Evolutionary conservation across 1,140 invertebrate genomes (phyloP), one percentile per base, ranked within the genome.

Genomic region (Phenacoccus solenopsis): DNA sequence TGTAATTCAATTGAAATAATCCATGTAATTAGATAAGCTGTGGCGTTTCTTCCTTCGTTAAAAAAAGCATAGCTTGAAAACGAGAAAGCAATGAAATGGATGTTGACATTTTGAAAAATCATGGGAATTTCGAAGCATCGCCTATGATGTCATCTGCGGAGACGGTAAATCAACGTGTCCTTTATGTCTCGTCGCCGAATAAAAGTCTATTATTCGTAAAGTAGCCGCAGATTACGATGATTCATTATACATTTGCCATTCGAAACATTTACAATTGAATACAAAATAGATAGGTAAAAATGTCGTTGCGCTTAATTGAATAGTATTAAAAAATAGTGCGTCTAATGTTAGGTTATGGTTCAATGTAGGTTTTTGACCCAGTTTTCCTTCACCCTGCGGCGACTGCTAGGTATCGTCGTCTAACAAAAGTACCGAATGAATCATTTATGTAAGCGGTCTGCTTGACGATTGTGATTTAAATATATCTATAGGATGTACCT

Each of bases 261-360:
- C 38, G 38, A 49, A 49, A 49, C 38, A 49, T 49, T 49, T 49
- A 49, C 38, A 49, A 49, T 49, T 49, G 38, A 49, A 49, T 49
- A 49, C 38, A 49, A 49, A 49, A 49, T 49, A 49, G 38, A 49
- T 4, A 49, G n/a, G 16, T 49, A 49, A 49, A 49, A 49, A 49
- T 49, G 38, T 49, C 38, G 38, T 49, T 9, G 38, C 38, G 38
- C 38, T 49, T 49, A 49, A 49, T 49, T 49, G 38, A 49, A 49
- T 49, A 49, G 38, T 49, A 49, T 49, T 49, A 49, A 49, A 49
- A 49, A 49, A 49, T 49, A 49, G 38, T 49, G 38, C 38, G 38
- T n/a, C 20, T 49, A 49, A 49, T 49, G 38, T 49, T 49, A 49
- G 38, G 38, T 49, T 49, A 49, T 49, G 38, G 38, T 49, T 49